Evolutionary conservation across 2,797 vertebrate species (phyloP).

Genomic region (Momotus momota): DNA sequence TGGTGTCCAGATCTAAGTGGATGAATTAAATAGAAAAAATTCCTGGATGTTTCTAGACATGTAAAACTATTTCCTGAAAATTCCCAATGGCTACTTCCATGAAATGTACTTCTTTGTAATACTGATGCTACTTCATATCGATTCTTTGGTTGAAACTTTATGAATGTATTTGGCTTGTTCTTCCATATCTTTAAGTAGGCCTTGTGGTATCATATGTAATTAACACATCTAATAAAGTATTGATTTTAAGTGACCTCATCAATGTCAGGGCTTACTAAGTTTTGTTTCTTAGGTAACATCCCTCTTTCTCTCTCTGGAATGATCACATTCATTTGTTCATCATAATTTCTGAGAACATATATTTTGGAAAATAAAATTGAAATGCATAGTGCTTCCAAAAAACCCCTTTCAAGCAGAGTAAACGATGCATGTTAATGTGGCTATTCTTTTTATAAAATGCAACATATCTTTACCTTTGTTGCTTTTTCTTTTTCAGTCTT

Average conservation of each 20-base stretch:
- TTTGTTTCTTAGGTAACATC: not conserved
- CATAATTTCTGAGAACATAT: not conserved
- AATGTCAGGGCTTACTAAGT: not conserved
- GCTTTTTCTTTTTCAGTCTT: not conserved
- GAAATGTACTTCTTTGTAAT: not conserved
- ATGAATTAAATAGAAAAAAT: not conserved
- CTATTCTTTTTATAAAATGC: slow-evolving; percentile 32
- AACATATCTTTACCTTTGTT: slow-evolving; percentile 4
- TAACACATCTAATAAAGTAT: not conserved
- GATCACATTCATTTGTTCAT: not conserved
- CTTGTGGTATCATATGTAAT: not conserved
- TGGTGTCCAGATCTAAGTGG: not conserved
- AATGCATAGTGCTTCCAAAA: slow-evolving; percentile 3
- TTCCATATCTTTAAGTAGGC: not conserved
- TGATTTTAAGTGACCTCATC: slow-evolving; percentile 10
- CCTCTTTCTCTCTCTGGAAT: not conserved
- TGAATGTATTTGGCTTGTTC: not conserved
- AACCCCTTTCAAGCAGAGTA: not conserved
- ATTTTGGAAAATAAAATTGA: slow-evolving; percentile 5
- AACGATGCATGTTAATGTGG: not conserved
- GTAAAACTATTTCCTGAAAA: not conserved
- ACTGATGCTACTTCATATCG: not conserved
- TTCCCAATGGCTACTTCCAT: not conserved
- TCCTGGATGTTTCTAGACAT: not conserved
- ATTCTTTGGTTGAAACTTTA: not conserved